Evolutionary conservation across 1,140 invertebrate species (phyloP).

Genomic region (Samia ricini): DNA sequence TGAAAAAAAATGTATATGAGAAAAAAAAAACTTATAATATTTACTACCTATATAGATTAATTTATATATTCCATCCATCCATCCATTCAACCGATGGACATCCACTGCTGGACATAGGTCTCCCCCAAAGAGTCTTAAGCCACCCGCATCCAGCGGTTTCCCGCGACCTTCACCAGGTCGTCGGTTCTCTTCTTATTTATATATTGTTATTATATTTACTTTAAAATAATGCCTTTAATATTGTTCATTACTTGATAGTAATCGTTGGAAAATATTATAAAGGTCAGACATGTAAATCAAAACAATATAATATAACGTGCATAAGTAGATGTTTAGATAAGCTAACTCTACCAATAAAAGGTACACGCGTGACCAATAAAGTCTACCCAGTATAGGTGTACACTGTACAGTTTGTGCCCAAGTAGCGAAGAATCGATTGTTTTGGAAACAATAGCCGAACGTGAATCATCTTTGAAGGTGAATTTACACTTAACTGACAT

Average conservation of each 20-base stretch:
- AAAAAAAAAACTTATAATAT: too few species aligned
- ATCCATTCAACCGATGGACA: too few species aligned
- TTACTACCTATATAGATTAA: too few species aligned
- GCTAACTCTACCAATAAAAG: background rate
- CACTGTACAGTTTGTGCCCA: background rate
- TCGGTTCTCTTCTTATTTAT: too few species aligned
- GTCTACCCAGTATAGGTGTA: background rate
- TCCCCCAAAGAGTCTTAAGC: too few species aligned
- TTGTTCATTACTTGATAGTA: background rate
- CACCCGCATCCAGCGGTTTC: too few species aligned
- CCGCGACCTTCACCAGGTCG: too few species aligned
- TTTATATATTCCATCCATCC: too few species aligned
- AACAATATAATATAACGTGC: background rate
- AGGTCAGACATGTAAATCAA: background rate
- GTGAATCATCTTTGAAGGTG: background rate
- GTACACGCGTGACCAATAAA: background rate
- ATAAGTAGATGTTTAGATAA: background rate
- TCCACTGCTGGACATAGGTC: too few species aligned
- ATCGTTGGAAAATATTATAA: background rate
- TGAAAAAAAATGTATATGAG: too few species aligned
- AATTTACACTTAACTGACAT: background rate
- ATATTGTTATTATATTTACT: too few species aligned
- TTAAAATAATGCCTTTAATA: background rate
- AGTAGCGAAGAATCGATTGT: background rate
- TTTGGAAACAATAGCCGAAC: constrained; percentile 17